phyloP scores from a whole-genome alignment of 92 coral and sea anemone species.

The Parazoanthus atlanticus region DNA sequence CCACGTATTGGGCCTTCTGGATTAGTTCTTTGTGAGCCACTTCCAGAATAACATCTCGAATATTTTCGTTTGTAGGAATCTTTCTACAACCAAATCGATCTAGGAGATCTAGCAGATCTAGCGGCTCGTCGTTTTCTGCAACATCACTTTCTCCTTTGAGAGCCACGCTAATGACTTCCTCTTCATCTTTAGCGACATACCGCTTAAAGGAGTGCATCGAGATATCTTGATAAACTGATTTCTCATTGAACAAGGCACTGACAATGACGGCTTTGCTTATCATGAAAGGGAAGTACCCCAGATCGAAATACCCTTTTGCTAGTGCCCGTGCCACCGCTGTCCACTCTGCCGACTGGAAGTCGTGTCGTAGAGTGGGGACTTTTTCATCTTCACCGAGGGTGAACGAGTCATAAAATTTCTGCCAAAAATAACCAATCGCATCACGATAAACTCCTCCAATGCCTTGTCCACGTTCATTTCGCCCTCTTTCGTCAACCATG shows the following conservation, averaged over 20 bases:
- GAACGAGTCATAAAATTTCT: constrained; percentile 37
- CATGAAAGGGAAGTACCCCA: constrained; percentile 37
- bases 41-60: constrained; percentile 23
- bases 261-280: constrained; percentile 38
- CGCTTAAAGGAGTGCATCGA: constrained; percentile 24
- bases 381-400: constrained; percentile 35
- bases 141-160: constrained; percentile 18
- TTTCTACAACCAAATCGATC: constrained; percentile 48
- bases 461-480: constrained; percentile 36
- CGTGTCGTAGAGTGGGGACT: constrained; percentile 28
- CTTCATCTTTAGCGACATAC: constrained; percentile 35
- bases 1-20: constrained; percentile 28
- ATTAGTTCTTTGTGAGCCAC: constrained; percentile 20
- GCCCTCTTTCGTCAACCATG: constrained; percentile 43
- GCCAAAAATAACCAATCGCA: constrained; percentile 28
- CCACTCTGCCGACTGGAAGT: constrained; percentile 25
- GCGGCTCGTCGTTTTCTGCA: constrained; percentile 25
- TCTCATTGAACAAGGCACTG: constrained; percentile 39
- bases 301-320: constrained; percentile 43
- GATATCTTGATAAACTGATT: constrained; percentile 10
- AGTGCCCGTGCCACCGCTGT: constrained; percentile 26
- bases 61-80: constrained; percentile 33
- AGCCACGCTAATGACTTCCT: constrained; percentile 14
- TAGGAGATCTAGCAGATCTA: constrained; percentile 32
- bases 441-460: constrained; percentile 34